Conservation (phyloP, 2,797 vertebrate genomes). For the Avahi laniger region DNA sequence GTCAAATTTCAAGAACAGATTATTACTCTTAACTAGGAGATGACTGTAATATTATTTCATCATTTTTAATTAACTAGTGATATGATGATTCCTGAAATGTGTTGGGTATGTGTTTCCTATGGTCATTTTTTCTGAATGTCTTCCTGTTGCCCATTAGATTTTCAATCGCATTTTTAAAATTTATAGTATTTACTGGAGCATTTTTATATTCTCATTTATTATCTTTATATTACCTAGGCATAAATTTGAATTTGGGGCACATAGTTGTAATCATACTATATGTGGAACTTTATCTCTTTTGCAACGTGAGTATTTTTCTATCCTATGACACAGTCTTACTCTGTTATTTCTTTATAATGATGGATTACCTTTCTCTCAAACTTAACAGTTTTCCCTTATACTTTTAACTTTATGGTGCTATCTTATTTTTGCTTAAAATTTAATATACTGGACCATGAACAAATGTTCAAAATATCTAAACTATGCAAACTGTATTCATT, state of each 20-base stretch:
- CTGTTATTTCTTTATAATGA: not conserved
- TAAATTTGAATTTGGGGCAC: not conserved
- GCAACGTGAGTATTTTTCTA: not conserved
- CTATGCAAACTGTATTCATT: not conserved
- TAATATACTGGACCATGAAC: not conserved
- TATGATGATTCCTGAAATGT: not conserved
- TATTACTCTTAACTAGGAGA: not conserved
- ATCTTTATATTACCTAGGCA: not conserved
- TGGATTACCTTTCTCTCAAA: not conserved
- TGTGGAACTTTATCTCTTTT: not conserved
- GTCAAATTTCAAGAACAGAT: not conserved
- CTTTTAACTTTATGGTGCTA: not conserved
- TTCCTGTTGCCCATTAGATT: not conserved
- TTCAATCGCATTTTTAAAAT: not conserved
- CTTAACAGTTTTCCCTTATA: not conserved
- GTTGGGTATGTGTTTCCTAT: not conserved
- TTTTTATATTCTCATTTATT: not conserved
- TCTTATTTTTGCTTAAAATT: not conserved
- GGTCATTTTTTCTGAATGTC: not conserved
- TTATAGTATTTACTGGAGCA: not conserved
- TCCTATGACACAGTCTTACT: not conserved
- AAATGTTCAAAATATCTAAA: not conserved
- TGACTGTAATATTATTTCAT: not conserved
- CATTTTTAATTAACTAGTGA: not conserved
- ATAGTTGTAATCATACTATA: not conserved